Conservation (phyloP, 2,888 invertebrate species). For the Eupeodes latifasciatus region DNA sequence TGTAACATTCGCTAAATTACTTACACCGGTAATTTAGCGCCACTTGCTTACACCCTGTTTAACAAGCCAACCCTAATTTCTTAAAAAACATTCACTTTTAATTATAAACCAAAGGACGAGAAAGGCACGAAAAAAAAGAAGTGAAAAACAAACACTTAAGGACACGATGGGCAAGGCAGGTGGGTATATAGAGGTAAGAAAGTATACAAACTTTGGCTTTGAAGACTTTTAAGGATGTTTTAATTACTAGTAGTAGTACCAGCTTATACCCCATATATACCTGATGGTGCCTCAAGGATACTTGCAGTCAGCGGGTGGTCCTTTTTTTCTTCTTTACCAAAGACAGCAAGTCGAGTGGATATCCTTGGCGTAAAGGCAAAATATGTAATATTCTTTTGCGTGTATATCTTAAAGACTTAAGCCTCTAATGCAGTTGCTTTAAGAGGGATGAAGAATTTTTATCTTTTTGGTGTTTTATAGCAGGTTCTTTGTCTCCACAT, state of each 20-base stretch:
- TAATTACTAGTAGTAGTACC: constrained; percentile 74
- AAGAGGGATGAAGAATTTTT: constrained; percentile 41
- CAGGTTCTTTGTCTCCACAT: constrained; percentile 37
- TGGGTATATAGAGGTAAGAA: constrained; percentile 33
- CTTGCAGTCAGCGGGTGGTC: constrained; percentile 62
- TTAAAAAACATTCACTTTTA: constrained; percentile 74
- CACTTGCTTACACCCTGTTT: constrained; percentile 84
- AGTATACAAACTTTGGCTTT: constrained; percentile 68
- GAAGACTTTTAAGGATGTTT: constrained; percentile 76
- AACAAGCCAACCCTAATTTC: constrained; percentile 80
- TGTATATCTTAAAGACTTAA: constrained; percentile 58
- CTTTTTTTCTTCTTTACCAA: constrained; percentile 23
- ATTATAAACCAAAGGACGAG: constrained; percentile 73
- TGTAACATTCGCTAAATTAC: constrained; percentile 80
- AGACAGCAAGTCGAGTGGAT: constrained; percentile 5
- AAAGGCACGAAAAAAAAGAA: constrained; percentile 19
- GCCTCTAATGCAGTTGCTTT: constrained; percentile 25
- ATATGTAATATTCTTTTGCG: constrained; percentile 1
- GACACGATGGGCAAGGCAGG: not conserved
- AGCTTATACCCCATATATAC: constrained; percentile 35
- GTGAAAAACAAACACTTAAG: constrained; percentile 53
- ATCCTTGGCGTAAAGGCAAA: constrained; percentile 1
- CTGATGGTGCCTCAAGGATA: constrained; percentile 68
- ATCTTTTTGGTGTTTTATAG: constrained; percentile 54
- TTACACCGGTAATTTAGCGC: constrained; percentile 84